phyloP scores from a whole-genome alignment of 2,888 invertebrate genomes.

The Caenorhabditis auriculariae region DNA sequence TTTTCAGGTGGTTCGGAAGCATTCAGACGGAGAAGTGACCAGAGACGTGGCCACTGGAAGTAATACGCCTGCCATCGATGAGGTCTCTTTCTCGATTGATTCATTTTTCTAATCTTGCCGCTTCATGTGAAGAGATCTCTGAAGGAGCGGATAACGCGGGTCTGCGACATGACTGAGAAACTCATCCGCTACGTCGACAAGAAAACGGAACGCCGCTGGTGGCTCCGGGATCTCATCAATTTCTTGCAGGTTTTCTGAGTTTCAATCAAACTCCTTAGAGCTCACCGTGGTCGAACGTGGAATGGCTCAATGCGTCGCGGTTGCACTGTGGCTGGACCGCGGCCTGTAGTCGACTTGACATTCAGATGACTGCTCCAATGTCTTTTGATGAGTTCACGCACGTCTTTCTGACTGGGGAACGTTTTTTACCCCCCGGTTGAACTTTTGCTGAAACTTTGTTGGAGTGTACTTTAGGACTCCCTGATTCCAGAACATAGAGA shows the following conservation, averaged over 20 bases:
- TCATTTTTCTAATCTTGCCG: neutral
- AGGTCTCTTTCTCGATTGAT: neutral
- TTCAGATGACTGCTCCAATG: neutral
- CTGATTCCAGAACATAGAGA: too few relatives aligned
- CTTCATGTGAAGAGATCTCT: slow-evolving; percentile 25
- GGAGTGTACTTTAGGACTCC: too few relatives aligned
- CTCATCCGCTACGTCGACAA: slow-evolving; percentile 47
- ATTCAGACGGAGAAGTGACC: slow-evolving; percentile 14
- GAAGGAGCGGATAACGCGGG: slow-evolving; percentile 40
- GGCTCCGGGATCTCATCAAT: slow-evolving; percentile 47
- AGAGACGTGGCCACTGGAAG: slow-evolving; percentile 12
- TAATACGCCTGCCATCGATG: slow-evolving; percentile 17
- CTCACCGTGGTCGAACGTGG: neutral
- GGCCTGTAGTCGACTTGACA: neutral
- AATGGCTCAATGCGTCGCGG: too few relatives aligned
- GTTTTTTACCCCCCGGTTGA: too few relatives aligned
- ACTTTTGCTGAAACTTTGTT: too few relatives aligned
- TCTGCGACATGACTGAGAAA: slow-evolving; percentile 37
- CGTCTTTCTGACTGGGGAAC: too few relatives aligned
- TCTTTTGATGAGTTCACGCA: too few relatives aligned
- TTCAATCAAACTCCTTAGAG: neutral
- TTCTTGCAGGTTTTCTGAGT: slow-evolving; percentile 44
- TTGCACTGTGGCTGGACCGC: too few relatives aligned
- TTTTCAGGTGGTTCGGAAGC: slow-evolving; percentile 12
- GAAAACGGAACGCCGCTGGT: slow-evolving; percentile 48